Conservation (phyloP, 1,140 invertebrate species). For the Thrips palmi region DNA sequence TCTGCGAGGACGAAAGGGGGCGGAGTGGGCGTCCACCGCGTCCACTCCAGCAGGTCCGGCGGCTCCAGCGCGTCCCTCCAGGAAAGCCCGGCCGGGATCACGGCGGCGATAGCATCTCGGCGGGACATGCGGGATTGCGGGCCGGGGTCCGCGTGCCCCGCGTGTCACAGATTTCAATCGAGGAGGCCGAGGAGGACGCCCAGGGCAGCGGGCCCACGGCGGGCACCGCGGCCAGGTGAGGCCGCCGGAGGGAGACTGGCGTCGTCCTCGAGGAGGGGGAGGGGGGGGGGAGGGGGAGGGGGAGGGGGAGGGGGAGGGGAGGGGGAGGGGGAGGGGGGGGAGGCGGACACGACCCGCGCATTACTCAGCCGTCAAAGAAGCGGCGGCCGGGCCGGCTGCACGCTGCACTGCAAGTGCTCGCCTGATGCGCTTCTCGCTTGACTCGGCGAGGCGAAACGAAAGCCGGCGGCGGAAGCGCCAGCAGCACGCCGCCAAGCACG, state of each 20-base stretch:
- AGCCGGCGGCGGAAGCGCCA: too few relatives aligned
- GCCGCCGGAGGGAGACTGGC: neutral
- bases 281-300: conserved; percentile 4
- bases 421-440: too few relatives aligned
- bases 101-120: neutral
- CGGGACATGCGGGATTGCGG: neutral
- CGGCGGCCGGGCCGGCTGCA: conserved; percentile 7
- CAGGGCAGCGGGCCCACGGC: conserved; percentile 1
- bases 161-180: neutral
- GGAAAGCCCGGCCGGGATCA: conserved; percentile 1
- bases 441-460: too few relatives aligned
- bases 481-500: too few relatives aligned
- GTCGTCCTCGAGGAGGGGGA: too few relatives aligned
- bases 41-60: too few relatives aligned
- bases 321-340: neutral
- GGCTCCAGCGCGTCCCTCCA: neutral
- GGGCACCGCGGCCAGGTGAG: conserved; percentile 1
- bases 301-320: neutral
- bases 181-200: neutral
- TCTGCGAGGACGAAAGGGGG: too few relatives aligned
- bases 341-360: neutral
- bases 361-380: neutral
- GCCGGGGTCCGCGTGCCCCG: neutral
- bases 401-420: conserved; percentile 6
- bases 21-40: too few relatives aligned